Percentiles rank a stretch among this genome's conserved stretches.
These are phyloP conservation scores for Oryctes rhinoceros DNA, from an alignment of 1,140 invertebrate genomes.

Conservation along the genomic window DNA sequence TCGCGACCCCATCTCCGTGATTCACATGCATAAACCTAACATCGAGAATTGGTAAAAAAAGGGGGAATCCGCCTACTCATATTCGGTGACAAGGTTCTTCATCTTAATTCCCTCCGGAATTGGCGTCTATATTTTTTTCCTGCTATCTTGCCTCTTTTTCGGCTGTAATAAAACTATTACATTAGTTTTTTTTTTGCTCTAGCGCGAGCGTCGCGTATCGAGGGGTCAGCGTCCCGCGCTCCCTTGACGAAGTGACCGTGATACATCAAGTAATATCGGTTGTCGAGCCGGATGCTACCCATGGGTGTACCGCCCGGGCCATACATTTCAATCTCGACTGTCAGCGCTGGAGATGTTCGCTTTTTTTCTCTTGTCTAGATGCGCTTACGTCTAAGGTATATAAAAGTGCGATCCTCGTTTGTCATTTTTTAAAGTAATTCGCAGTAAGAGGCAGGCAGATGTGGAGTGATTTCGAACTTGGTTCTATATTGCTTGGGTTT, in stretches of 20 bases:
- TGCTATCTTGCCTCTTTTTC: slow-evolving; percentile 52
- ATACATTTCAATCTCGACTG: slow-evolving; percentile 61
- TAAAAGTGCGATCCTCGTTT: no score
- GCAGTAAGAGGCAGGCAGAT: no score
- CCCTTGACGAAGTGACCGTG: slow-evolving; percentile 60
- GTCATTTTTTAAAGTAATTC: no score
- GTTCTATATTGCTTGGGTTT: no score
- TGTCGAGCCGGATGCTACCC: slow-evolving; percentile 56
- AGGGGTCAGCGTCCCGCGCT: slow-evolving; percentile 48
- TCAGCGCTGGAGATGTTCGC: slow-evolving; percentile 50
- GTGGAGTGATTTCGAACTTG: no score
- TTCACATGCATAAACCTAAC: no score
- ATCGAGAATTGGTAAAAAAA: no score
- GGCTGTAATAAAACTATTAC: slow-evolving; percentile 61
- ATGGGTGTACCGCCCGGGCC: slow-evolving; percentile 53
- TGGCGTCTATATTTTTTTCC: slow-evolving; percentile 36
- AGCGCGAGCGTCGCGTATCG: not conserved
- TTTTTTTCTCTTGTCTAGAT: no score
- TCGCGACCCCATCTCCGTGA: no score
- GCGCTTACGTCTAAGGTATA: no score
- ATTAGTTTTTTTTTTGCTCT: slow-evolving; percentile 57
- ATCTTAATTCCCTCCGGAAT: not conserved
- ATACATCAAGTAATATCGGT: slow-evolving; percentile 62
- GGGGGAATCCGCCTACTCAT: not conserved
- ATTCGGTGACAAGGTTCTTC: not conserved